Evolutionary conservation across 2,797 vertebrate species (phyloP).

Genomic region (Petrocephalus schoutedeni): DNA sequence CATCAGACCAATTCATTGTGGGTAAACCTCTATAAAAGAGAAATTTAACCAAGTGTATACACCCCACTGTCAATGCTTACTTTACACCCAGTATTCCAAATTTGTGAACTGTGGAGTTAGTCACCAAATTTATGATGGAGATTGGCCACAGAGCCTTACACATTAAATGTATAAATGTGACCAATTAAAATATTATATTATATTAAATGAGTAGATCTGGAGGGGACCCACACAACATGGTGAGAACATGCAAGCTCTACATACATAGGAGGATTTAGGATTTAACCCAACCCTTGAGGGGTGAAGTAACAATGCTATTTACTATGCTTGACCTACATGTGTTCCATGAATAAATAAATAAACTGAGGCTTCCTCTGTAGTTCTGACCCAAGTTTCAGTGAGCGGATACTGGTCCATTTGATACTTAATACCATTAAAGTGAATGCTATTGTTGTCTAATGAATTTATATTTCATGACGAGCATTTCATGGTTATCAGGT

Average conservation of each 20-base stretch:
- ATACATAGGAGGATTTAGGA: neutral
- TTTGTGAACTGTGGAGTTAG: neutral
- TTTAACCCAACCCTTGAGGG: neutral
- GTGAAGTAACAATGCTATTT: neutral
- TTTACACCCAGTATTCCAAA: neutral
- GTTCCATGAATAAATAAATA: neutral
- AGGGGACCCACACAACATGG: neutral
- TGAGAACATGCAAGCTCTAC: neutral
- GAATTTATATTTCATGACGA: neutral
- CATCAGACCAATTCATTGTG: no score
- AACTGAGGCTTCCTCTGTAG: neutral
- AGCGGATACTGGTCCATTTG: neutral
- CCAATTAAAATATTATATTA: neutral
- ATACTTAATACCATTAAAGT: neutral
- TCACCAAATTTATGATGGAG: neutral
- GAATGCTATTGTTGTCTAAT: neutral
- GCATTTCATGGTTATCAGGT: neutral
- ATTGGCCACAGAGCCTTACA: neutral
- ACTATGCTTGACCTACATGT: neutral
- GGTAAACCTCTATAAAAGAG: neutral
- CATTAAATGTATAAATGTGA: neutral
- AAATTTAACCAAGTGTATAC: neutral
- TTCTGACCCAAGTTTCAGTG: neutral
- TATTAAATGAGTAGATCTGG: neutral
- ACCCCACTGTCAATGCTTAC: neutral